Base-by-base conservation (phyloP, 2,113 vertebrate species). In the Symphodus melops region DNA sequence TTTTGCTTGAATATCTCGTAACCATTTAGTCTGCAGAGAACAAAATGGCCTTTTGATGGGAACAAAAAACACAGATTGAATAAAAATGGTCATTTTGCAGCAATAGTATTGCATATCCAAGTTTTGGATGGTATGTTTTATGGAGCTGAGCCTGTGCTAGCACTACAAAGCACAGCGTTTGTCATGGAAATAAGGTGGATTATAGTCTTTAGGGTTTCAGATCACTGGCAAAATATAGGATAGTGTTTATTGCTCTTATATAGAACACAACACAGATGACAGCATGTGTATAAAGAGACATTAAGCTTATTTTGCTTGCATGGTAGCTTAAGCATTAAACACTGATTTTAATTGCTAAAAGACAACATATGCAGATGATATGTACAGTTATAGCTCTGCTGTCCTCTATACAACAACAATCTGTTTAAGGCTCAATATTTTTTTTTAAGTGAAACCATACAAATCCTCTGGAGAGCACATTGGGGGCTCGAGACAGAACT, bases 1-100 rank as follows among this genome's bases (percentile, higher is more conserved):
- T 84, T 87, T 86, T 75, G 77, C 82, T 20, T 84, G 88, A 91
- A 92, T 91, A 86, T 91, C 82, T 89, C 81, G 87, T 90, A 87
- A 84, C 87, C 89, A 91, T 90, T 92, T 91, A 91, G 89, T 87
- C 84, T 76, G 89, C 75, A 55, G 89, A 82, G 82, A 91, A 90
- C 86, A 91, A 93, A 94, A 92, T 86, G 88, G 85, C 83, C 82
- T 89, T 90, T 90, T 87, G 89, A 90, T 85, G 89, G 91, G 83
- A 76, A 88, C 87, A 79, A 81, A 52, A 91, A 93, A 82, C 37
- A 91, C 88, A 92, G 86, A 93, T 92, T 93, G 93, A 93, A 94
- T 94, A 94, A 94, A 94, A 94, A 94, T 92, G 83, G 92, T 92
- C 80, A 89, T 93, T 91, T 91, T 88, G 71, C 65, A 77, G 67